Base-by-base conservation (phyloP, 2,113 vertebrate species). In the Miniopterus natalensis region DNA sequence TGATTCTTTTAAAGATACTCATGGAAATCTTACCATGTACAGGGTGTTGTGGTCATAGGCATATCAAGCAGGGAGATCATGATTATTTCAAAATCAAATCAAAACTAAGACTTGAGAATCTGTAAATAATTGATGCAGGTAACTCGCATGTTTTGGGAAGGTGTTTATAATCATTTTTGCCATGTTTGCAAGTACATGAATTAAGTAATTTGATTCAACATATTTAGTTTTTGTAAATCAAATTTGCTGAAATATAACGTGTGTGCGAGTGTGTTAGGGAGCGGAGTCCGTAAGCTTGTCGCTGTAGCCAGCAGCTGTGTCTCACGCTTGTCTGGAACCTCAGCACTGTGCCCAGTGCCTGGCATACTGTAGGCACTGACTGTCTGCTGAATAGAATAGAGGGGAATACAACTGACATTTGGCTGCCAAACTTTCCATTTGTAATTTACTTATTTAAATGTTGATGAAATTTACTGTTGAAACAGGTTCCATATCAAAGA, bases 361-460 rank as follows among this genome's bases (percentile, higher is more conserved):
- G 29, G 70, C 29, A 93, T n/a, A 40, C 13, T 25, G 61, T 2
- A 13, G 25, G 25, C 6, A 29, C 1, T 55, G n/a, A 42, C 11
- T 68, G 79, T 57, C 86, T 92, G 63, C 3, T 63, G 14, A 81
- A 29, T 75, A 79, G 27, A 83, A 51, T 4, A 53, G 70, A 90
- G 6, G n/a, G 17, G 59, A 27, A 75, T 79, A 65, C 84, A 68
- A 89, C n/a, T 86, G 75, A 25, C 27, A 61, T 51, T 74, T 68
- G 29, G 31, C n/a, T 51, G 12, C 65, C 89, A 94, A n/a, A 95
- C 53, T 87, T 93, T 74, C 57, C 93, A 96, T 70, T 29, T 49
- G 3, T 17, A 90, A 75, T 85, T 97, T 97, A 96, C 96, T 96
- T 87, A 97, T 96, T 94, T 90, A 97, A 97, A 92, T 77, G 20